Evolutionary conservation across 30 jellyfish, hydroid and myxozoan species (phyloP).

Genomic region (Aurelia sp.): DNA sequence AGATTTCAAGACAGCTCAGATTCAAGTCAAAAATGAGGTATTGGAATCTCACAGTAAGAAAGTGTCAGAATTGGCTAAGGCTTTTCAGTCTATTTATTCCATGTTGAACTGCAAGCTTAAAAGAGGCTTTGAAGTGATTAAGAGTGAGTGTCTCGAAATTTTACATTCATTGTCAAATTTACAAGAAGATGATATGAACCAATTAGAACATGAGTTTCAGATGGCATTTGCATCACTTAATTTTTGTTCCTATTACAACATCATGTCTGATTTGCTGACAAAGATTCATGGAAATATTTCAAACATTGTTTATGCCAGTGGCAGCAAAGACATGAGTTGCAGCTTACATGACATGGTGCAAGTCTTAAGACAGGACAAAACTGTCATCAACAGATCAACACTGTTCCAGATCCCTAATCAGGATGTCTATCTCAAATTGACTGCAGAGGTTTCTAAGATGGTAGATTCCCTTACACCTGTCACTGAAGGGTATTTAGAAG

Average conservation of each 20-base stretch:
- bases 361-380: constrained; percentile 49
- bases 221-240: constrained; percentile 48
- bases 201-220: constrained; percentile 46
- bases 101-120: constrained; percentile 7
- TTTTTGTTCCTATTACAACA: constrained; percentile 11
- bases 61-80: background rate
- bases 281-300: constrained; percentile 18
- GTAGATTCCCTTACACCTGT: background rate
- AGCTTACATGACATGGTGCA: constrained; percentile 62
- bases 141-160: constrained; percentile 26
- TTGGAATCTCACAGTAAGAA: background rate
- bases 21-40: constrained; percentile 17
- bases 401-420: constrained; percentile 30
- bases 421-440: constrained; percentile 10
- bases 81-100: background rate
- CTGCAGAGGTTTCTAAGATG: constrained; percentile 14
- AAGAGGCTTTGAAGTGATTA: constrained; percentile 33
- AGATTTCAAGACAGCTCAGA: constrained; percentile 58
- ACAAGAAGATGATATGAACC: constrained; percentile 50
- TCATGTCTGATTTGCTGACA: constrained; percentile 15
- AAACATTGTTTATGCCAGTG: background rate
- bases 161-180: constrained; percentile 55
- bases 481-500: constrained; percentile 22
- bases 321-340: constrained; percentile 28
- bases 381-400: constrained; percentile 22